phyloP scores from a whole-genome alignment of 2,113 vertebrate genomes.

The Hystrix cristata region DNA sequence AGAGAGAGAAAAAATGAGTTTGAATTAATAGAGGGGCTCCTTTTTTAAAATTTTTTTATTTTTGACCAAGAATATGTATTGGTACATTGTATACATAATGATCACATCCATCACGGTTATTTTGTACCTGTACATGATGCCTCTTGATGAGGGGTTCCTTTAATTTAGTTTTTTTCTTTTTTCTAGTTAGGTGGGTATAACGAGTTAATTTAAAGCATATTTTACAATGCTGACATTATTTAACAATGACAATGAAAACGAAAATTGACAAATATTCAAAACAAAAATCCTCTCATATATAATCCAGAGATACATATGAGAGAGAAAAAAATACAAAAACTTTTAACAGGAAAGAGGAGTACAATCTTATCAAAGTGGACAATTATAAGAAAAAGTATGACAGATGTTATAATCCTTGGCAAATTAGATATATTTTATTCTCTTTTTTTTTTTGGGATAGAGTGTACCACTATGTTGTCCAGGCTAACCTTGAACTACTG shows the following conservation, averaged over 20 bases:
- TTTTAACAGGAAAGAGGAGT: neutral
- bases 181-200: neutral
- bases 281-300: slow-evolving; percentile 31
- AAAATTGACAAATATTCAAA: slow-evolving; percentile 38
- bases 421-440: neutral
- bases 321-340: neutral
- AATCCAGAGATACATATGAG: neutral
- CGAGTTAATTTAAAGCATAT: neutral
- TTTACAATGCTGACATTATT: neutral
- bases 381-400: neutral
- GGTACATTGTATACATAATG: no score
- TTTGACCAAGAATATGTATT: no score
- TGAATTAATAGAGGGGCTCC: neutral
- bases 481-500: neutral
- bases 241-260: slow-evolving; percentile 24
- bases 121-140: no score
- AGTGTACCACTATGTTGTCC: neutral
- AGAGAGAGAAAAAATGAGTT: slow-evolving; percentile 22
- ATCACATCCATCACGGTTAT: no score
- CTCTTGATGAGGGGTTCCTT: no score
- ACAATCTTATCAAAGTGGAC: neutral
- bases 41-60: no score
- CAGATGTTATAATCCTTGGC: neutral
- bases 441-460: neutral
- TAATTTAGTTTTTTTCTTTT: neutral